Evolutionary conservation across 2,888 invertebrate species (phyloP).

Genomic region (Gonocerus acuteangulatus): DNA sequence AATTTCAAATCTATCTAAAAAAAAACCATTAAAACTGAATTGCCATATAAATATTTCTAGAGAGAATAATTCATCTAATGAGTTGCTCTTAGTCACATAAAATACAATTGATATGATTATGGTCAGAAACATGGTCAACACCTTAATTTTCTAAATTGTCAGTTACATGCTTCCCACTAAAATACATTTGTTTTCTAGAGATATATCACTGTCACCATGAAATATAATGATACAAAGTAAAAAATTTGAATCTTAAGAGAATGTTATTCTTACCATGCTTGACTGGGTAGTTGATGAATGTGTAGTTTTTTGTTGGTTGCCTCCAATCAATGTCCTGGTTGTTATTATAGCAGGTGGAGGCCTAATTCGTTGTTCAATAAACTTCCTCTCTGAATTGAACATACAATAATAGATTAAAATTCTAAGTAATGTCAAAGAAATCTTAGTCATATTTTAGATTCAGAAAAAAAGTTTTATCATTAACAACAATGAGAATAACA

Average conservation of each 20-base stretch:
- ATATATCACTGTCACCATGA: background rate
- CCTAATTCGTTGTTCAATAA: constrained; percentile 75
- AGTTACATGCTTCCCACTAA: too few relatives aligned
- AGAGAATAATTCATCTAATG: too few relatives aligned
- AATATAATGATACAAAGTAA: background rate
- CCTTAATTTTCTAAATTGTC: background rate
- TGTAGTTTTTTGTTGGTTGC: constrained; percentile 9
- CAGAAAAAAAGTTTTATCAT: too few relatives aligned
- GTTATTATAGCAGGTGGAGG: constrained; percentile 70
- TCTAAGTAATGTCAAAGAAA: background rate
- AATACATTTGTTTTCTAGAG: too few relatives aligned
- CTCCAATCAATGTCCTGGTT: constrained; percentile 47
- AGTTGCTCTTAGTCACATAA: too few relatives aligned
- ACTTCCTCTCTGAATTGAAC: constrained; percentile 62
- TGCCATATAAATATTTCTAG: too few relatives aligned
- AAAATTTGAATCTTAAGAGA: background rate
- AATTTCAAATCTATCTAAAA: too few relatives aligned
- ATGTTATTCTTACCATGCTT: constrained; percentile 4
- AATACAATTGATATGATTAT: too few relatives aligned
- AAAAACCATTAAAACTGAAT: too few relatives aligned
- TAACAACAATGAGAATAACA: too few relatives aligned
- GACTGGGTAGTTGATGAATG: background rate
- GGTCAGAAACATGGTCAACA: constrained; percentile 2
- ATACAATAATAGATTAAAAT: background rate
- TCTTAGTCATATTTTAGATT: too few relatives aligned